These are phyloP conservation scores for Apteryx owenii DNA, from an alignment of 2,113 vertebrate species.

Conservation along the genomic window DNA sequence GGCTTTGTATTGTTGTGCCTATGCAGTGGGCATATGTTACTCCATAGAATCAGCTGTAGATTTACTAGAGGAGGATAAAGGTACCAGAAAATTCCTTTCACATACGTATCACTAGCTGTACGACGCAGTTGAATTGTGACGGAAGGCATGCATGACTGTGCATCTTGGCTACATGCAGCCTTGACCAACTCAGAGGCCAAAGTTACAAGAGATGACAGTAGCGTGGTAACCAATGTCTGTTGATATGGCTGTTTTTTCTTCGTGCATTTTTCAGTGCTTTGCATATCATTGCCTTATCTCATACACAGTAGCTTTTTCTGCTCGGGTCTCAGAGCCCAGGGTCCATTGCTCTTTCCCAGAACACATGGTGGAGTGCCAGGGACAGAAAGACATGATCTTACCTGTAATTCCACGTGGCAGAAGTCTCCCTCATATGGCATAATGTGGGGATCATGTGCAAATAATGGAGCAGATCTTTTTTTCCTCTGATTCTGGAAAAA, in stretches of 20 bases:
- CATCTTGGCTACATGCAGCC: background rate
- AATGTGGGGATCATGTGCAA: background rate
- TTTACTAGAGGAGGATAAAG: background rate
- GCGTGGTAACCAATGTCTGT: background rate
- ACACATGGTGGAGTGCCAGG: accelerated
- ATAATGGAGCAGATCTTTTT: background rate
- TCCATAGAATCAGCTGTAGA: background rate
- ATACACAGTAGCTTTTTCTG: background rate
- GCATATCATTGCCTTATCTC: background rate
- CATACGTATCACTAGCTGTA: background rate
- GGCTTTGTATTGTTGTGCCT: background rate
- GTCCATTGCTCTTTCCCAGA: background rate
- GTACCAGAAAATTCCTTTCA: background rate
- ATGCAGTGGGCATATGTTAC: background rate
- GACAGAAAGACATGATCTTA: background rate
- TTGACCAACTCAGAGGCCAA: background rate
- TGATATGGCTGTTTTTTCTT: background rate
- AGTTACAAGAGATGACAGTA: background rate
- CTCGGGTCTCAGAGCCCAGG: background rate
- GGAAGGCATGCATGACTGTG: background rate
- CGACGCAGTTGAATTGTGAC: background rate
- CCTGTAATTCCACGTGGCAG: background rate
- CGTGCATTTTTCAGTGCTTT: background rate
- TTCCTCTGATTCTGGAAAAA: background rate
- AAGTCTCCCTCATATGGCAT: accelerated